A percentile compares a stretch with the other conserved stretches of the same genome.
phyloP scores from a whole-genome alignment of 1,140 invertebrate species.

The Plodia interpunctella region DNA sequence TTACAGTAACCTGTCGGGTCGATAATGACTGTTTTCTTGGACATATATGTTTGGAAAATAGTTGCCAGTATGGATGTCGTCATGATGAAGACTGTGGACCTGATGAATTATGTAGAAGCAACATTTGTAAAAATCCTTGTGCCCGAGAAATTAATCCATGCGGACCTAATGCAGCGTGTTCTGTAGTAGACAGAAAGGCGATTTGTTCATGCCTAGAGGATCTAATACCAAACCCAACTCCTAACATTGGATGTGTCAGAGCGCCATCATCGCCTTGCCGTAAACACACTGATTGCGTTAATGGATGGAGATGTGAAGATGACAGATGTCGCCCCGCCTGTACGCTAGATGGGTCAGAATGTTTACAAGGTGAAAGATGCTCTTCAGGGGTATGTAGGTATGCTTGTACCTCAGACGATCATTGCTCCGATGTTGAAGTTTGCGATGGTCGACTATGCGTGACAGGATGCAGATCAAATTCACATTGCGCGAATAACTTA shows the following conservation, averaged over 20 bases:
- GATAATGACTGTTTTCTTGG: conserved; percentile 95
- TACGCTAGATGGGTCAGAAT: conserved; percentile 84
- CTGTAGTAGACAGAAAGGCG: conserved; percentile 88
- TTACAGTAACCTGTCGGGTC: conserved; percentile 88
- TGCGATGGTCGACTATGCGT: conserved; percentile 88
- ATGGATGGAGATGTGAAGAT: conserved; percentile 83
- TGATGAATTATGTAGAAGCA: conserved; percentile 87
- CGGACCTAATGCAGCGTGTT: conserved; percentile 89
- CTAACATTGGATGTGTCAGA: conserved; percentile 89
- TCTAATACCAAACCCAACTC: conserved; percentile 90
- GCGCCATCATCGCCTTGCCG: conserved; percentile 83
- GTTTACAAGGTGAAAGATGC: conserved; percentile 89
- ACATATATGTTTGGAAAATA: conserved; percentile 90
- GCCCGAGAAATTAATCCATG: conserved; percentile 81
- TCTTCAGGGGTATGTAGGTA: conserved; percentile 83
- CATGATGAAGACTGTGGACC: conserved; percentile 91
- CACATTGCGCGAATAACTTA: conserved; percentile 83
- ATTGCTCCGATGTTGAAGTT: conserved; percentile 90
- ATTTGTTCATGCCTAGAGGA: conserved; percentile 87
- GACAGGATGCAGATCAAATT: conserved; percentile 88
- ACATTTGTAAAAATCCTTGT: conserved; percentile 90
- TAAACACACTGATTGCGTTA: conserved; percentile 84
- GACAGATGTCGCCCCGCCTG: conserved; percentile 86
- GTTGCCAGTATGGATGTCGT: conserved; percentile 91
- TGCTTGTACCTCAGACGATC: conserved; percentile 84